Evolutionary conservation across 2,113 vertebrate genomes (phyloP), one percentile per base, ranked within the genome.

Genomic region (Pteruthius melanotis): DNA sequence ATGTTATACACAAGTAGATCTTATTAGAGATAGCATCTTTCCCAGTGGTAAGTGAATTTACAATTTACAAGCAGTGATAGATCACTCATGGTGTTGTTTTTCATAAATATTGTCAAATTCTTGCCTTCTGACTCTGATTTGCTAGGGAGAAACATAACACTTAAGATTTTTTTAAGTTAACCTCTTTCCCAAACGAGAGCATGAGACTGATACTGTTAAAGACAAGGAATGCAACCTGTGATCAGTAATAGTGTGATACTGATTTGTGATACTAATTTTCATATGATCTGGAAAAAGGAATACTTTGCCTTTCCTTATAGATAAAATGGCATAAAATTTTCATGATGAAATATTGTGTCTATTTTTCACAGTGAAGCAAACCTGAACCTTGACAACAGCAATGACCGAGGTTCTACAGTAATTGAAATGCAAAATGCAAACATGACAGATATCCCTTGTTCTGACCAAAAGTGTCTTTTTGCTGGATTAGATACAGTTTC

Each of bases 191-290:
- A 42, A 65, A 65, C 1, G 6, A 13, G 12, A 72, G 5, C 30
- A 60, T 60, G n/a, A 21, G 16, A 40, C 21, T 45, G 24, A 40
- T 30, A 30, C 19, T n/a, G 15, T 52, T 10, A 66, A 47, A 60
- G 16, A 39, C 16, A 53, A 53, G 30, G 13, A 68, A 53, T 24
- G 5, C 57, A 71, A 64, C 18, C 45, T 0, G 0, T 44, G 18
- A 53, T 52, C 20, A 68, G 15, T 64, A 71, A 74, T 3, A 75
- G 12, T 0, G 1, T 26, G 28, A 56, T 54, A 74, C 3, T 87
- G 28, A 66, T 78, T 83, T 74, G 27, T 76, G 54, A 27, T 49
- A 50, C 15, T 53, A 54, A 77, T 63, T 91, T 47, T 22, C 12
- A 26, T 39, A 39, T 39, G 33, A 52, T 10, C 64, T 77, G 65